Base-by-base conservation (phyloP, 2,888 invertebrate genomes). In the Xanthostigma xanthostigma region DNA sequence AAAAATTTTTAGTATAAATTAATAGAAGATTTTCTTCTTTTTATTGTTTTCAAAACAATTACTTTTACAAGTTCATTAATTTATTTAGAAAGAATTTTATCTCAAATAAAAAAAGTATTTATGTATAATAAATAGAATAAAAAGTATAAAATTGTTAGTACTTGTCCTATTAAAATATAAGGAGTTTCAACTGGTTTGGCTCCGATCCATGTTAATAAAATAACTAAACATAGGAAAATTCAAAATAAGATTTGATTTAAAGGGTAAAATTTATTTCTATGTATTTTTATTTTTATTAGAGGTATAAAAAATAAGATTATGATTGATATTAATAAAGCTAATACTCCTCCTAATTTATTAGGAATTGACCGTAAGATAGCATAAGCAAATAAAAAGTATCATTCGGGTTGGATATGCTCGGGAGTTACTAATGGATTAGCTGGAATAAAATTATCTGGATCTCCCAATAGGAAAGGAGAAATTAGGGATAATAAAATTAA, bases 311-410 rank as follows among this genome's bases (percentile, higher is more conserved):
- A 66, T 68, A 84, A 67, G 68, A 84, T 78, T 59, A 76, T 60
- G 69, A 85, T 80, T 51, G 81, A 82, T 63, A 77, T 57, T 1
- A 78, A 53, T 69, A 84, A 59, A 0, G 78, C 78, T 59, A 83
- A 67, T 43, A 85, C 84, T 53, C 85, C 84, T 46, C 84, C 83
- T 68, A 84, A 61, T 74, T 87, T 85, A 70, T 82, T 85, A 8
- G 85, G 84, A 50, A 87, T 83, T 38, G 84, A 83, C 33, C 85
- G 85, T 59, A 87, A 56, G 71, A 87, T 85, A 13, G 84, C 81
- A 65, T 86, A 86, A 11, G 85, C 84, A 72, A 85, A 86, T 71
- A 87, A 64, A 59, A 86, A 88, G 64, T 87, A 87, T 78, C 84
- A 87, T 76, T 88, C 86, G 42, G 84, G 85, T 75, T 86, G 81